Conservation (phyloP, 2,797 vertebrate species). For the Rousettus madagascariensis region DNA sequence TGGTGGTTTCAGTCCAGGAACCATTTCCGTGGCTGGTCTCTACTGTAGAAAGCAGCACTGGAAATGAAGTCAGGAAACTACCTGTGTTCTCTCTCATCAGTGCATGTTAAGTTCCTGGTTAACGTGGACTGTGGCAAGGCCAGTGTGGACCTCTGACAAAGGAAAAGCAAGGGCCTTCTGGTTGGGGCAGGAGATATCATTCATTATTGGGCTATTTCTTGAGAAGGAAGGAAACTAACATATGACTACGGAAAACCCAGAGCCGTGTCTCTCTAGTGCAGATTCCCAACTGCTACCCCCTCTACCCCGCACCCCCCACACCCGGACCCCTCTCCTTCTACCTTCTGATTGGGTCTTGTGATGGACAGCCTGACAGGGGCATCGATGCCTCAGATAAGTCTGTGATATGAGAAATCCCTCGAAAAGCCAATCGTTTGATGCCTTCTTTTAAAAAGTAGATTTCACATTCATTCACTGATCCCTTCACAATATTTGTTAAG, state of each 20-base stretch:
- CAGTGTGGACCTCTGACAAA: neutral
- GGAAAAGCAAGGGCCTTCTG: neutral
- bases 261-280: neutral
- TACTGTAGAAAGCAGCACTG: neutral
- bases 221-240: slow-evolving; percentile 14
- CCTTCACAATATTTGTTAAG: neutral
- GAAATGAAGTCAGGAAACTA: neutral
- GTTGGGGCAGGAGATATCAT: neutral
- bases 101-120: neutral
- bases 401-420: slow-evolving; percentile 43
- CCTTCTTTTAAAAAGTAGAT: slow-evolving; percentile 57
- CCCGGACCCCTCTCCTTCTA: neutral
- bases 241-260: neutral
- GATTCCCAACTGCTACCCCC: neutral
- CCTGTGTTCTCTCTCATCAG: neutral
- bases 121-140: neutral
- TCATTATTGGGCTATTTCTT: neutral
- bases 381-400: slow-evolving; percentile 6
- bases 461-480: neutral
- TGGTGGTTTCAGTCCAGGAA: neutral
- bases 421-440: slow-evolving; percentile 49
- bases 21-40: slow-evolving; percentile 15
- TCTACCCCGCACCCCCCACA: too few species aligned
- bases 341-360: neutral
- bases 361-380: neutral